Base-by-base conservation (phyloP, 1,140 invertebrate species). In the Odontomachus brunneus region DNA sequence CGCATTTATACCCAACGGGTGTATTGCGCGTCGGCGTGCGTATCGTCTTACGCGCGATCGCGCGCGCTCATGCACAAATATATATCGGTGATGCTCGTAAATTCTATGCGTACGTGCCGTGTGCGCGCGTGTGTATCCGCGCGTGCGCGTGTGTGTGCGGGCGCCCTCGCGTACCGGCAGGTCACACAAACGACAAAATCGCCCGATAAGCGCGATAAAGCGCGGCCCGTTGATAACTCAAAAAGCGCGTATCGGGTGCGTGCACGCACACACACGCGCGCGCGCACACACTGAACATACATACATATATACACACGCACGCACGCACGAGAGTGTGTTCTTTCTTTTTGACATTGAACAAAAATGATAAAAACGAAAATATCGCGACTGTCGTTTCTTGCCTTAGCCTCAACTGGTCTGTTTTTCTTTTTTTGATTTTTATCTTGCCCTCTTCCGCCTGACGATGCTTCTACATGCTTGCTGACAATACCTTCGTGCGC, bases 391-490 rank as follows among this genome's bases (percentile, higher is more conserved):
- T 89, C 86, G 80, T 89, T 86, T 91, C 90, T 89, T 89, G 88
- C 89, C 88, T 88, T 92, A 93, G 93, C 91, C 92, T 94, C 91
- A 93, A 94, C 92, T 94, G 91, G 92, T 92, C 91, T 94, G 93
- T 92, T 94, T 94, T 93, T 94, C 91, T 94, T 94, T 94, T 94
- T 94, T 94, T 94, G 92, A 94, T 94, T 94, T 94, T 94, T 93
- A 94, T 94, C 93, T 94, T 94, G 94, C 93, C 94, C 93, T 94
- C 93, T 94, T 87, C 86, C 93, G 94, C 94, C 92, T 94, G 94
- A 94, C 92, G 94, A 94, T 94, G 93, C 94, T 94, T 94, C 94
- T 94, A 94, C 94, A 94, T 94, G 93, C 93, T 94, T 94, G 94
- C 94, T 94, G 93, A 94, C 84, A 89, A 94, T 91, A 93, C 92